Base-by-base conservation (phyloP, 2,888 invertebrate species). In the Rhogogaster chlorosoma region DNA sequence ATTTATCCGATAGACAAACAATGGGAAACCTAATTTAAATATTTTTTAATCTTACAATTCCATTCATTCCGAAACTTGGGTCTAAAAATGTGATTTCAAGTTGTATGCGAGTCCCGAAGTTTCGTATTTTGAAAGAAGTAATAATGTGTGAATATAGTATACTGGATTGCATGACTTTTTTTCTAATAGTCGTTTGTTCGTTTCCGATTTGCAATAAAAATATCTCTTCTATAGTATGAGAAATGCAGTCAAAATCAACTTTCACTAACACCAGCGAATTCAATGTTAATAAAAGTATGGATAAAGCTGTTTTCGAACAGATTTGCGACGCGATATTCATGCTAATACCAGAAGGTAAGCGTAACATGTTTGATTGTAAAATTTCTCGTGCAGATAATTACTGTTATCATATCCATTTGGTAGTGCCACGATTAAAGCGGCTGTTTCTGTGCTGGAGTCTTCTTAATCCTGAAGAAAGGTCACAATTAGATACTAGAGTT, bases 311-410 rank as follows among this genome's bases (percentile, higher is more conserved):
- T 49, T 88, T 88, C 77, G 89, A 89, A 85, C 88, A 89, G 84
- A 88, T 89, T 85, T 89, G 89, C 75, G 89, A 89, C 71, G 88
- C 88, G n/a, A 89, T 89, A 88, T 89, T 89, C 70, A 86, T 86
- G 36, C 73, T 89, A 45, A 89, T 89, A 75, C 89, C 89, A 9
- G 88, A 89, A 88, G 89, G 89, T 89, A 83, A 83, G n/a, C 26
- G n/a, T 53, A n/a, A n/a, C 7, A 22, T 73, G 5, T 15, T 26
- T 10, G 29, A 15, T 38, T 15, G 0, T 38, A 45, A 45, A 45
- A 15, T 45, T 15, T 45, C 45, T 53, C 53, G 7, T n/a, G n/a
- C n/a, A n/a, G 1, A n/a, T 53, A 53, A n/a, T 53, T n/a, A 49
- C 6, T n/a, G 12, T 83, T 29, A 80, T 38, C 32, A 57, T 42